Base-by-base conservation (phyloP, 1,140 invertebrate species). In the Drosophila grimshawi region DNA sequence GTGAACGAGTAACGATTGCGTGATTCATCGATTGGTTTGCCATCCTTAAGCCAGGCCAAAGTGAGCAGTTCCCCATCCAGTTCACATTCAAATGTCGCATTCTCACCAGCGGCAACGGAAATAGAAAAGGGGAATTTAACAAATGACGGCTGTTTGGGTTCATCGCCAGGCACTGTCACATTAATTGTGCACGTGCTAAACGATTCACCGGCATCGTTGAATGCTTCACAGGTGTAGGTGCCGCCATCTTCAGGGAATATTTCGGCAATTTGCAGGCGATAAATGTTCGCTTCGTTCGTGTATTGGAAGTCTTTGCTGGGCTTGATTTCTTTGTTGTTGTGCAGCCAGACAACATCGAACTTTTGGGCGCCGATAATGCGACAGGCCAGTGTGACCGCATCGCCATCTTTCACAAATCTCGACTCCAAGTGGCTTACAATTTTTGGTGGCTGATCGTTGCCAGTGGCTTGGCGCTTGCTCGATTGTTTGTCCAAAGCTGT, bases 321-420 rank as follows among this genome's bases (percentile, higher is more conserved):
- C 93, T 98, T 98, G 80, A 99, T 98, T 93, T 98, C 97, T 92
- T 98, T 98, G 93, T 98, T 98, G 91, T 98, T 98, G 93, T 98
- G 97, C 48, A 99, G 94, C 98, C 98, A 99, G 51, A 97, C 94
- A 2, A 98, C 97, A 90, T 98, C 97, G 92, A 98, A 98, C 77
- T 97, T 96, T 75, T 96, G 95, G 4, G 97, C 96, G 5, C 97
- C 97, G 82, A 96, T 96, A 78, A 99, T 97, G 81, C 96, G 95
- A 93, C 97, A 98, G 41, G 96, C 95, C 41, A 99, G 93, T 33
- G 95, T 96, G 10, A 98, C 96, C 2, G 96, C 94, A 66, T 98
- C 97, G 10, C 97, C 98, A 91, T 98, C 97, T 52, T 95, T 96
- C 1, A 98, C 97, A 69, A 95, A 95, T 83, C 94, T 94, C 33